Percentiles rank a stretch among this genome's conserved stretches.
Conservation (phyloP, 1,140 invertebrate genomes). For the Drosophila baimaii region DNA sequence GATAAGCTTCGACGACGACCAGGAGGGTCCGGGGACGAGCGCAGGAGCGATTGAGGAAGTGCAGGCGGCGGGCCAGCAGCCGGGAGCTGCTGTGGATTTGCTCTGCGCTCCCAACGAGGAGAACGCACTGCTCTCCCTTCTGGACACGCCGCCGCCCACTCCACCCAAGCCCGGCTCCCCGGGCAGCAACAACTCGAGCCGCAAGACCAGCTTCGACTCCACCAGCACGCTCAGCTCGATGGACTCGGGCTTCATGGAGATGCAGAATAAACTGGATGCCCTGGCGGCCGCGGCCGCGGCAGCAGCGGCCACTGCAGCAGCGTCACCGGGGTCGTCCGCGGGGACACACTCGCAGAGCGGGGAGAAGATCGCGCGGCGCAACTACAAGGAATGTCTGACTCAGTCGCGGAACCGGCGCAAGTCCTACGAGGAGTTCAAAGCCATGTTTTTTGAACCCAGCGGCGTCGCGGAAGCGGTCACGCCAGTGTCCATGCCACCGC, state of each 20-base stretch:
- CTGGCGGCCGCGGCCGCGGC: conserved; percentile 57
- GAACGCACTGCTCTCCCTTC: conserved; percentile 37
- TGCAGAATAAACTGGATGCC: conserved; percentile 80
- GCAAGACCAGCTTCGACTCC: conserved; percentile 84
- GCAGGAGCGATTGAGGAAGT: not conserved
- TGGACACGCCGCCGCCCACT: conserved; percentile 53
- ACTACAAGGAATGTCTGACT: conserved; percentile 80
- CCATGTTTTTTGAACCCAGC: conserved; percentile 69
- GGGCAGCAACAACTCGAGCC: conserved; percentile 74
- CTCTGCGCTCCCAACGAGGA: conserved; percentile 69
- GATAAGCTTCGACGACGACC: conserved; percentile 79
- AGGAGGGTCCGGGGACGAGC: conserved; percentile 5
- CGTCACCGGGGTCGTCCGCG: not conserved
- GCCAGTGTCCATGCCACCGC: conserved; percentile 23
- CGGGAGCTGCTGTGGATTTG: conserved; percentile 54
- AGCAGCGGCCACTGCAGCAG: not conserved
- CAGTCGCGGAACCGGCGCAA: conserved; percentile 83
- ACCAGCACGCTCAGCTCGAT: conserved; percentile 84
- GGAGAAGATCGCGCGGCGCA: conserved; percentile 73
- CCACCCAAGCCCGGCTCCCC: conserved; percentile 58
- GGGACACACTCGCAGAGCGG: conserved; percentile 20
- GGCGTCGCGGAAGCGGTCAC: conserved; percentile 26
- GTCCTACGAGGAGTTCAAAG: conserved; percentile 84
- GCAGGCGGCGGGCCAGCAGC: conserved; percentile 11
- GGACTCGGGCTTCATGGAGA: conserved; percentile 84